Conservation (phyloP, 2,888 invertebrate species). For the Coenonympha glycerion region DNA sequence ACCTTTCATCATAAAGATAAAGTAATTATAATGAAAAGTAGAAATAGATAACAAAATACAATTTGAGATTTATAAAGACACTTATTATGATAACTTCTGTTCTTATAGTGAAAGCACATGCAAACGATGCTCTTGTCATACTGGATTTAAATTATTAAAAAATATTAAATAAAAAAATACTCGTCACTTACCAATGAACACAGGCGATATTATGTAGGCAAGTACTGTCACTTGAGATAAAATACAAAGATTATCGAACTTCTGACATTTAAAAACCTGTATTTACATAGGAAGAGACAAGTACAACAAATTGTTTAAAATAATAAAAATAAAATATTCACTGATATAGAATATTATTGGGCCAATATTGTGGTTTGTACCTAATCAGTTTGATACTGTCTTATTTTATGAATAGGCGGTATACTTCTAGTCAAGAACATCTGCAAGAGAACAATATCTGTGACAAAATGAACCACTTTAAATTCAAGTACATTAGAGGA, state of each 20-base stretch:
- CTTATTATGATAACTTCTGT: not conserved
- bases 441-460: no score
- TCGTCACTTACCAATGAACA: slow-evolving; percentile 17
- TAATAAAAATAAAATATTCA: not conserved
- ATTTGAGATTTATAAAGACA: no score
- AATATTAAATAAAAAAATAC: not conserved
- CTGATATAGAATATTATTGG: no score
- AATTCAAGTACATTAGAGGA: no score
- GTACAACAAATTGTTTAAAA: slow-evolving; percentile 14
- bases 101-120: no score
- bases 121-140: not conserved
- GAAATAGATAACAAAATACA: not conserved
- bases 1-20: no score
- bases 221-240: not conserved
- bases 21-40: no score
- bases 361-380: no score
- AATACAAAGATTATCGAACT: slow-evolving; percentile 17
- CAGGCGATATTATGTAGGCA: slow-evolving; percentile 2
- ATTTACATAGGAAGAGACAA: not conserved
- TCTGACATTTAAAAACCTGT: slow-evolving; percentile 12
- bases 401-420: no score
- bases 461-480: no score
- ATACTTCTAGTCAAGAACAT: no score
- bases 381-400: no score
- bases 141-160: not conserved